A percentile compares a stretch with the other conserved stretches of the same genome.
Evolutionary conservation across 2,113 vertebrate species (phyloP).

Genomic region (Tiliqua scincoides): DNA sequence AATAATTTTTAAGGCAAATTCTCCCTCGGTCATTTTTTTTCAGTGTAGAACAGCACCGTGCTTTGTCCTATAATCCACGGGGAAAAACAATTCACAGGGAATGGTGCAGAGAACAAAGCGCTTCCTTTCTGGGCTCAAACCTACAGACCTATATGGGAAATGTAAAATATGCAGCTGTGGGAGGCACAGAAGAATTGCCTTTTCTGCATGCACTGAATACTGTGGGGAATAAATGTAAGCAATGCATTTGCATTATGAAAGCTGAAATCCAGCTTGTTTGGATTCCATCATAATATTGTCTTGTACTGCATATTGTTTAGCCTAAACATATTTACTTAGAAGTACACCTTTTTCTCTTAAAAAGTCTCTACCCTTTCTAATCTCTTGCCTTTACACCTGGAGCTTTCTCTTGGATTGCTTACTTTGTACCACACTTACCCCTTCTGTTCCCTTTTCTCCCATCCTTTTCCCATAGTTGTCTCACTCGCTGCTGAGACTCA

Average conservation of each 20-base stretch:
- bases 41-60: slow-evolving; percentile 20
- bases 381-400: neutral
- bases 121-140: slow-evolving; percentile 41
- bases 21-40: neutral
- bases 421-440: too few relatives aligned
- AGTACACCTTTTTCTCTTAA: neutral
- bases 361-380: neutral
- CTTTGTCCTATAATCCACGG: slow-evolving; percentile 43
- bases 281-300: slow-evolving; percentile 62
- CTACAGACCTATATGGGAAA: slow-evolving; percentile 51
- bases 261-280: slow-evolving; percentile 38
- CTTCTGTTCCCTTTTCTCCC: neutral
- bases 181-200: slow-evolving; percentile 45
- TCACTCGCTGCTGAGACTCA: too few relatives aligned
- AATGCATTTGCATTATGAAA: slow-evolving; percentile 12
- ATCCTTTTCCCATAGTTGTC: neutral
- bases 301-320: slow-evolving; percentile 52
- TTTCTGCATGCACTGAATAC: slow-evolving; percentile 17
- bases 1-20: slow-evolving; percentile 1
- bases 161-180: slow-evolving; percentile 65
- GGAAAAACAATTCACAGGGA: slow-evolving; percentile 46
- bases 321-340: neutral
- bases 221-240: slow-evolving; percentile 28
- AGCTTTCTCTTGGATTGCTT: neutral
- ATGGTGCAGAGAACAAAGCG: slow-evolving; percentile 48